Evolutionary conservation across 2,113 vertebrate genomes (phyloP).

Genomic region (Progne subis): DNA sequence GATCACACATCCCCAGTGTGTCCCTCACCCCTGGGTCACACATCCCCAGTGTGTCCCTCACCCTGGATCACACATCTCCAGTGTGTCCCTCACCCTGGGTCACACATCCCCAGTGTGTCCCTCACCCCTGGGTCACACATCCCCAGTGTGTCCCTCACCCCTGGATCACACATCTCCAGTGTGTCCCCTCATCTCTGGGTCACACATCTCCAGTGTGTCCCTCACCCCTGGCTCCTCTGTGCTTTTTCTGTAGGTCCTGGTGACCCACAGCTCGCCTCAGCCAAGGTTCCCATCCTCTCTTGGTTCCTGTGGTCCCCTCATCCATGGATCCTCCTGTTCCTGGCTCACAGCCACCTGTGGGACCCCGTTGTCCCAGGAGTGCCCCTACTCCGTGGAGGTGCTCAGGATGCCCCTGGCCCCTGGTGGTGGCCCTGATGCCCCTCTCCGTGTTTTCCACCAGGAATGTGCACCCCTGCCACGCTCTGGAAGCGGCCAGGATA

Average conservation of each 20-base stretch:
- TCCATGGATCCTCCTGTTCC: not conserved
- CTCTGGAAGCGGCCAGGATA: not conserved
- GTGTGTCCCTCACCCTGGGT: no score
- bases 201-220: no score
- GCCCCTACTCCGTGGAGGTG: not conserved
- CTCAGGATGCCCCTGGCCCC: not conserved
- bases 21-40: no score
- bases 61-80: no score
- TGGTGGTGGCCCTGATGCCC: rapidly evolving
- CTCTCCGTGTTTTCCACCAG: rapidly evolving
- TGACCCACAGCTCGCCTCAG: not conserved
- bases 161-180: not conserved
- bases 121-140: not conserved
- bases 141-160: no score
- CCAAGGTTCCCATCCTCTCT: rapidly evolving
- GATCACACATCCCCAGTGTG: no score
- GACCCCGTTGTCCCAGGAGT: rapidly evolving
- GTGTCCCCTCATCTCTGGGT: no score
- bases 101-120: no score
- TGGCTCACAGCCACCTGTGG: not conserved
- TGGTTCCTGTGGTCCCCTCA: not conserved
- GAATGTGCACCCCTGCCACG: rapidly evolving
- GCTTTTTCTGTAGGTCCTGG: rapidly evolving
- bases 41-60: no score
- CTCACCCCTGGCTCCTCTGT: not conserved